A percentile compares a stretch with the other conserved stretches of the same genome.
Evolutionary conservation across 2,113 vertebrate species (phyloP).

Genomic region (Callionymus lyra): DNA sequence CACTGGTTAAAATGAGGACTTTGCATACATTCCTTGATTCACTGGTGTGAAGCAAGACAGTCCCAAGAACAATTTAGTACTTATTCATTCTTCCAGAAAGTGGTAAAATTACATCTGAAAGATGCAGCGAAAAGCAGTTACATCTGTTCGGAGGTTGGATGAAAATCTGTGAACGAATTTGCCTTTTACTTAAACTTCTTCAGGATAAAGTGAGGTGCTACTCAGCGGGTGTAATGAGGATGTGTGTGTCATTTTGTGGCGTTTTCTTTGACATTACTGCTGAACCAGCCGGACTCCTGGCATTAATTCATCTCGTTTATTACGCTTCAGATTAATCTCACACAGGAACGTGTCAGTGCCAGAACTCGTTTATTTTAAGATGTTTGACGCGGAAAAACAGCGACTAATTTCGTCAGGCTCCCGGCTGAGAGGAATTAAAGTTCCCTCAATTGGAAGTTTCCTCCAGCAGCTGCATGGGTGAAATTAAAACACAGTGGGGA

Average conservation of each 20-base stretch:
- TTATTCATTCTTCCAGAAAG: too few relatives aligned
- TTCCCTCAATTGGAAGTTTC: conserved; percentile 10
- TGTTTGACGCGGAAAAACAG: conserved; percentile 23
- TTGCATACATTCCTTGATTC: too few relatives aligned
- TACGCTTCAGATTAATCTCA: conserved; percentile 36
- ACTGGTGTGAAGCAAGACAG: too few relatives aligned
- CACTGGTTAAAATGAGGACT: too few relatives aligned
- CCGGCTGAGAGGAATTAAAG: conserved; percentile 17
- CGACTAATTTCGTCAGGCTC: conserved; percentile 16
- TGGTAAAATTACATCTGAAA: too few relatives aligned
- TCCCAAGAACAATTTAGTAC: too few relatives aligned
- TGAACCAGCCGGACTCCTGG: conserved; percentile 30
- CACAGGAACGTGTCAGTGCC: conserved; percentile 29
- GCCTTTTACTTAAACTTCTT: too few relatives aligned
- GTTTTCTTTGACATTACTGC: conserved; percentile 12
- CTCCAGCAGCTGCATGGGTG: conserved; percentile 4
- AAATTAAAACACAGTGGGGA: conserved; percentile 28
- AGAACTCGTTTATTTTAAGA: conserved; percentile 38
- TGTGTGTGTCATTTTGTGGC: not conserved
- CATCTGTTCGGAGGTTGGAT: too few relatives aligned
- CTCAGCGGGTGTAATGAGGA: not conserved
- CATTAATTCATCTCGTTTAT: conserved; percentile 33
- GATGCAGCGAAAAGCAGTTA: too few relatives aligned
- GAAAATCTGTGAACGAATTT: too few relatives aligned
- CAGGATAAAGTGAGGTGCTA: not conserved